A percentile compares a stretch with the other conserved stretches of the same genome.
phyloP scores from a whole-genome alignment of 2,888 invertebrate genomes.

The Andrena fulva region DNA sequence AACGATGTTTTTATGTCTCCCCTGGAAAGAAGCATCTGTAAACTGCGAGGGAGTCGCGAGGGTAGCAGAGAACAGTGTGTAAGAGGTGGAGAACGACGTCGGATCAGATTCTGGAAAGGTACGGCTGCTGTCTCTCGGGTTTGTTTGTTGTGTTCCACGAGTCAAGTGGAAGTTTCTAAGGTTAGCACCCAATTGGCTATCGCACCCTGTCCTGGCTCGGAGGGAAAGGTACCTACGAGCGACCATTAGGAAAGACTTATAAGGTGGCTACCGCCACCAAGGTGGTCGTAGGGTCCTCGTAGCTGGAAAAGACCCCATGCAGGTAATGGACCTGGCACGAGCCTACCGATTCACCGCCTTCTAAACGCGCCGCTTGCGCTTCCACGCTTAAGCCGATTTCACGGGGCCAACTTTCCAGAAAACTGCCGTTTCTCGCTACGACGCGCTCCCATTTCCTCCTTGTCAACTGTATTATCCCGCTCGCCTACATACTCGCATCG shows the following conservation, averaged over 20 bases:
- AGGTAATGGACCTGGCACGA: conserved; percentile 78
- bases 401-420: conserved; percentile 58
- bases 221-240: conserved; percentile 69
- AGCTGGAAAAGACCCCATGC: conserved; percentile 69
- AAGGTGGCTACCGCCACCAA: conserved; percentile 67
- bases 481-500: background rate
- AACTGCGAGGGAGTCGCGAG: background rate
- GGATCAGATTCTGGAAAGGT: conserved; percentile 31
- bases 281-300: conserved; percentile 66
- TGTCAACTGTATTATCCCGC: background rate
- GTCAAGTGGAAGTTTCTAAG: conserved; percentile 78
- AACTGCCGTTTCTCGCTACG: conserved; percentile 13
- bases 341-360: conserved; percentile 65
- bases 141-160: conserved; percentile 75
- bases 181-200: conserved; percentile 78
- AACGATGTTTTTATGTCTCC: background rate
- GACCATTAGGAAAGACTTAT: conserved; percentile 72
- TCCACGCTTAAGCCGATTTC: conserved; percentile 69
- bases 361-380: conserved; percentile 29
- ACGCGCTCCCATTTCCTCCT: conserved; percentile 4
- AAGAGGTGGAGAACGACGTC: conserved; percentile 30
- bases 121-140: conserved; percentile 33
- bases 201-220: conserved; percentile 68
- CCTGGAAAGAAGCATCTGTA: background rate
- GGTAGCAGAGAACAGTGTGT: background rate